Evolutionary conservation across 2,113 vertebrate genomes (phyloP).

Genomic region (Montifringilla adamsi): DNA sequence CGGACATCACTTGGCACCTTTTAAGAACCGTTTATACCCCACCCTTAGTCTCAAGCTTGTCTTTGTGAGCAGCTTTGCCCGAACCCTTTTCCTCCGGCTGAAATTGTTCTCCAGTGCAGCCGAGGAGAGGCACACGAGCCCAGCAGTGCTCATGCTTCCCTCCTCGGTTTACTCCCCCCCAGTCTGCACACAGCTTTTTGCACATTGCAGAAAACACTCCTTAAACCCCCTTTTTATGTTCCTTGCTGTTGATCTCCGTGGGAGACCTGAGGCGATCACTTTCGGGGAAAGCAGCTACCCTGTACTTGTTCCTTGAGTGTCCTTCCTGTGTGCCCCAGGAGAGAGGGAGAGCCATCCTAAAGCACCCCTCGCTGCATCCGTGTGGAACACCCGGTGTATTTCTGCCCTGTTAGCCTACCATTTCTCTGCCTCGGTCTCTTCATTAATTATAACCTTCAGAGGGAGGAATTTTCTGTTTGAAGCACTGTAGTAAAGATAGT

Average conservation of each 20-base stretch:
- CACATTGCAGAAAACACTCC: neutral
- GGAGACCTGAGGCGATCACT: neutral
- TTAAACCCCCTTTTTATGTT: neutral
- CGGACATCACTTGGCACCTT: neutral
- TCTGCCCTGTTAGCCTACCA: neutral
- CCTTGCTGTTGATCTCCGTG: neutral
- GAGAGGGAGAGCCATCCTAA: neutral
- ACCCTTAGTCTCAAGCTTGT: neutral
- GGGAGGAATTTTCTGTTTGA: neutral
- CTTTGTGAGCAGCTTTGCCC: neutral
- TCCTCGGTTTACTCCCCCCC: neutral
- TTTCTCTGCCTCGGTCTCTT: neutral
- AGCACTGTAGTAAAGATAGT: neutral
- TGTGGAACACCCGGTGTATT: neutral
- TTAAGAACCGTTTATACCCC: accelerated
- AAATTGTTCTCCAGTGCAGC: neutral
- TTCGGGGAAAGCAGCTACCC: neutral
- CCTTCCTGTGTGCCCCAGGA: neutral
- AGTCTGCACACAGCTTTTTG: neutral
- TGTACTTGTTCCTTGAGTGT: neutral
- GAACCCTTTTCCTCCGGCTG: neutral
- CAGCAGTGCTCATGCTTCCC: neutral
- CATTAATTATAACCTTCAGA: neutral
- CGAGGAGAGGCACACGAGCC: neutral
- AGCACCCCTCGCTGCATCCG: neutral